Evolutionary conservation across 1,140 invertebrate species (phyloP), one percentile per base, ranked within the genome.

Genomic region (Luehdorfia chinensis): DNA sequence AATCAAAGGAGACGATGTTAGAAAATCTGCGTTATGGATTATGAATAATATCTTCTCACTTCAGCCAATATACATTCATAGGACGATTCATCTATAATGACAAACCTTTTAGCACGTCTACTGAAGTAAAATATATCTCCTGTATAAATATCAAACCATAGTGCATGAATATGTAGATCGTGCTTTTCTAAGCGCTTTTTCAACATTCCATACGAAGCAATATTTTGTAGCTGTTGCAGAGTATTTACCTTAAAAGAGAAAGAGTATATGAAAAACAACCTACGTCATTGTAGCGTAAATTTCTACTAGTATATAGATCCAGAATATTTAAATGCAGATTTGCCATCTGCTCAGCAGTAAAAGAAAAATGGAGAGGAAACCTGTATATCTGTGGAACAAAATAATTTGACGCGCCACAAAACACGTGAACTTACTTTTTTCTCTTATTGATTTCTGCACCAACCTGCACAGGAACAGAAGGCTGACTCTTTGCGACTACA

Each of bases 111-210:
- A 15, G 92, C 91, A 25, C 92, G 91, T 52, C 94, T 89, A 70
- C 95, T 97, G 66, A 98, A 98, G 70, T 95, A 97, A 76, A 96
- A 97, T 67, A 98, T 95, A 84, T 98, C 95, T 1, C 97, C 97
- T 0, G 95, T 97, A 67, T 97, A 97, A 70, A 98, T 97, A 79
- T 99, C 97, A 78, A 98, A 98, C 97, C 97, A 99, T 2, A 98
- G 87, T 0, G 97, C 96, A 72, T 98, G 96, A 54, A 97, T 93
- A 66, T 97, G 94, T 3, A 98, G 87, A 71, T 96, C 90, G 62
- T 96, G 93, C 13, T 90, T 90, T 75, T 94, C 92, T 6, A 99
- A 78, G 1, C 94, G 90, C 54, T 93, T 93, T 65, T 95, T 94
- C 19, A 98, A 87, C 86, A 98, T 98, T 14, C 95, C 95, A 74